Percentiles rank a stretch among this genome's conserved stretches.
Evolutionary conservation across 2,797 vertebrate species (phyloP).

Genomic region (Cuculus canorus): DNA sequence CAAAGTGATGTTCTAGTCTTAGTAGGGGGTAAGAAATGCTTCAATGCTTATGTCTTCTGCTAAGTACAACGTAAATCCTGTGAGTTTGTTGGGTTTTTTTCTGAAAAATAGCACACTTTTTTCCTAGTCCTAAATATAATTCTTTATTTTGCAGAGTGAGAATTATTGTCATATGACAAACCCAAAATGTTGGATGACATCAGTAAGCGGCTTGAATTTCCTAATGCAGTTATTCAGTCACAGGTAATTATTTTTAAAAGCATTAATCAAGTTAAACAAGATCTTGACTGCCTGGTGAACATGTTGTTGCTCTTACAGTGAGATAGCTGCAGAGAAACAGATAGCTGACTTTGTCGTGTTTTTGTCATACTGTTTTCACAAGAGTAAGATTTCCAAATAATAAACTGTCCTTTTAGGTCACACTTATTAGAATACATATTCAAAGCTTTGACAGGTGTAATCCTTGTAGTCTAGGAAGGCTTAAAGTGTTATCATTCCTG

Average conservation of each 20-base stretch:
- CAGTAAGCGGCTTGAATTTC: constrained; percentile 89
- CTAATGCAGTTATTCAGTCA: constrained; percentile 87
- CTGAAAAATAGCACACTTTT: neutral
- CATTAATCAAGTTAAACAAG: neutral
- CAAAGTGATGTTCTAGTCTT: neutral
- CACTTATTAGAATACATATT: neutral
- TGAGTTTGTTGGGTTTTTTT: neutral
- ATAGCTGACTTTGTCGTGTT: neutral
- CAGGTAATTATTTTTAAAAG: constrained; percentile 81
- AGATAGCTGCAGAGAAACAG: neutral
- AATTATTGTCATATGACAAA: neutral
- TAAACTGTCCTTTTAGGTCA: neutral
- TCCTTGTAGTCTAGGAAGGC: neutral
- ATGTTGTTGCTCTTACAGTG: neutral
- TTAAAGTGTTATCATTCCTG: neutral
- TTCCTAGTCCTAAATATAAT: neutral
- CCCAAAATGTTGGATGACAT: constrained; percentile 84
- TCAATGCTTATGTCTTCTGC: neutral
- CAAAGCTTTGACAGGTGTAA: neutral
- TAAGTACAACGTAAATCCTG: neutral
- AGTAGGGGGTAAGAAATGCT: neutral
- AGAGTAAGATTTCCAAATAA: neutral
- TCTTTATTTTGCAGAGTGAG: constrained; percentile 58
- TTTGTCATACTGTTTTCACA: neutral
- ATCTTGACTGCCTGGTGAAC: neutral